Evolutionary conservation across 2,113 vertebrate species (phyloP).

Genomic region (Rhegmatorhina hoffmannsi): DNA sequence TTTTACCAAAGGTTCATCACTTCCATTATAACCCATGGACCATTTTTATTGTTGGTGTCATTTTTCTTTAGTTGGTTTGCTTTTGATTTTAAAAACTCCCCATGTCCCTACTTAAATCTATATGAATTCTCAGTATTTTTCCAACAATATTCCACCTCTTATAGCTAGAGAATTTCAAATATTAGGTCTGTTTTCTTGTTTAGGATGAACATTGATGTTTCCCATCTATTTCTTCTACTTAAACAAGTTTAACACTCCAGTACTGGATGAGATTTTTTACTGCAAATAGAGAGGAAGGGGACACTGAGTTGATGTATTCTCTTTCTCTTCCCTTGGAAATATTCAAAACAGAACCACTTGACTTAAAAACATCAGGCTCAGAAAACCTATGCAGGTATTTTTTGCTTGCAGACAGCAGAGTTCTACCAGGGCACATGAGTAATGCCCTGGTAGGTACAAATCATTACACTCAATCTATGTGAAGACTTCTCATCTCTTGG

Average conservation of each 20-base stretch:
- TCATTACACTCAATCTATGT: neutral
- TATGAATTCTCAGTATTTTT: neutral
- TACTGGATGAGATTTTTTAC: neutral
- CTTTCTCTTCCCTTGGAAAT: neutral
- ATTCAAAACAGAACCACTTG: neutral
- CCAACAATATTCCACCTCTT: neutral
- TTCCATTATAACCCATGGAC: neutral
- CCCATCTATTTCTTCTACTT: neutral
- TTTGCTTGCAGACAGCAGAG: neutral
- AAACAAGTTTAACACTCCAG: neutral
- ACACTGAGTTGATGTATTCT: neutral
- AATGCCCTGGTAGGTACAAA: neutral
- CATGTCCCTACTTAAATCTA: neutral
- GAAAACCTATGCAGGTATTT: neutral
- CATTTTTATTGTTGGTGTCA: neutral
- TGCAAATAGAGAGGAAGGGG: neutral
- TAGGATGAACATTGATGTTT: neutral
- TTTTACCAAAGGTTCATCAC: neutral
- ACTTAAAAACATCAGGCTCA: neutral
- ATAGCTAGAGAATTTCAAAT: neutral
- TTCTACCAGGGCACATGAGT: neutral
- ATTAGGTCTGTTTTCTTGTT: neutral
- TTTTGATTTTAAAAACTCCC: accelerated
- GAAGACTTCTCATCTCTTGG: neutral
- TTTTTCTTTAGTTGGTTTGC: neutral